A percentile compares a stretch with the other conserved stretches of the same genome.
phyloP scores from a whole-genome alignment of 2,113 vertebrate species.

The Monarcha castaneiventris region DNA sequence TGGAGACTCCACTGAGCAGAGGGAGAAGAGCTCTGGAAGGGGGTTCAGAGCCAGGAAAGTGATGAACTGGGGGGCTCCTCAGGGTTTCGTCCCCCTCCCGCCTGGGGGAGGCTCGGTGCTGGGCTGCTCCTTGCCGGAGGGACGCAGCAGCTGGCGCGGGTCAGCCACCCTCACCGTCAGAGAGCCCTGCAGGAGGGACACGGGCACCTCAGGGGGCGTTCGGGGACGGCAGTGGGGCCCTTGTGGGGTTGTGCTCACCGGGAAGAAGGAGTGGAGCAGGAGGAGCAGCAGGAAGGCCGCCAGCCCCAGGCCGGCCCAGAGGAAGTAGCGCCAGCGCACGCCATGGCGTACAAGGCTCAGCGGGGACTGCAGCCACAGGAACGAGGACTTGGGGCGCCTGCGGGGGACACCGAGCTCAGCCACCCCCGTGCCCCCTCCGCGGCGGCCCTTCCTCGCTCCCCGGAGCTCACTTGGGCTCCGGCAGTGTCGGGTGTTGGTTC shows the following conservation, averaged over 20 bases:
- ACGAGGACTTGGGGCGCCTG: not conserved
- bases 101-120: not conserved
- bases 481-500: not conserved
- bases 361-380: not conserved
- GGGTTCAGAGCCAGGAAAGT: too few species aligned
- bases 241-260: accelerated
- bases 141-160: accelerated
- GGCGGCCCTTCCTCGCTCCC: accelerated
- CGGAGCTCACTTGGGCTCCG: not conserved
- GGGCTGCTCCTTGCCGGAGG: not conserved
- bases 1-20: not conserved
- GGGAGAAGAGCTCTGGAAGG: too few species aligned
- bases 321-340: not conserved
- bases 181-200: not conserved
- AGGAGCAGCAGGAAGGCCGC: not conserved
- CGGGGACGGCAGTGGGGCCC: accelerated
- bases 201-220: not conserved
- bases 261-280: not conserved
- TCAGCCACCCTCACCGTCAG: not conserved
- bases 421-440: not conserved
- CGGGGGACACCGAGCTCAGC: not conserved
- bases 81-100: accelerated
- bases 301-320: not conserved
- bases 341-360: not conserved
- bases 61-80: accelerated